Evolutionary conservation across 2,113 vertebrate genomes (phyloP), one percentile per base, ranked within the genome.

Genomic region (Melanerpes formicivorus): DNA sequence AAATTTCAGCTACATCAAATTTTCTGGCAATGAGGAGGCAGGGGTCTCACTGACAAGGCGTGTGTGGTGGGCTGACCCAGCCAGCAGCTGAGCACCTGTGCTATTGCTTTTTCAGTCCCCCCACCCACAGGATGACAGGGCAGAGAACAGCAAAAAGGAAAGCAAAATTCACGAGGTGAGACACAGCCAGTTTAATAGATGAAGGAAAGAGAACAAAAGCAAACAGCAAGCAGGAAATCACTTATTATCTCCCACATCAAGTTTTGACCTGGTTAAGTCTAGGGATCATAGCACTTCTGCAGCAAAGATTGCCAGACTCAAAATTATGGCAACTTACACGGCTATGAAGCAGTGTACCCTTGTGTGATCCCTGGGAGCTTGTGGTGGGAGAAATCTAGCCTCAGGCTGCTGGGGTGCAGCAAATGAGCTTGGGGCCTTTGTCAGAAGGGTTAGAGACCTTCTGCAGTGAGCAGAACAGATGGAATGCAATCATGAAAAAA

Each of bases 361-460:
- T 67, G 30, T 71, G 64, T 81, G 21, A 52, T 21, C 91, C 29
- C 22, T 42, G 59, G 19, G 34, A 93, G 27, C 25, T 14, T 59
- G 11, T 10, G 14, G 15, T 54, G 44, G 65, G 37, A 67, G 14
- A 77, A 86, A 63, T 88, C 82, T 88, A 85, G 48, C 29, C n/a
- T 60, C 76, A 90, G 56, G 77, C 48, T 88, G 65, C 46, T 88
- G 37, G 23, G n/a, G 67, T 60, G 22, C 32, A 93, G 56, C 32
- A 80, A 67, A 62, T 0, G 3, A 14, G n/a, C 60, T 14, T 6
- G 15, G 13, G 15, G 64, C 23, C 52, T 85, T 66, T 1, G 3
- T 9, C 64, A 88, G 62, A 75, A 69, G 25, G 77, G 32, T 80
- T 84, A 67, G 44, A 92, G 52, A 78, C n/a, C 29, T 79, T 82